A percentile compares a stretch with the other conserved stretches of the same genome.
phyloP scores from a whole-genome alignment of 2,113 vertebrate species.

The Mellivora capensis region DNA sequence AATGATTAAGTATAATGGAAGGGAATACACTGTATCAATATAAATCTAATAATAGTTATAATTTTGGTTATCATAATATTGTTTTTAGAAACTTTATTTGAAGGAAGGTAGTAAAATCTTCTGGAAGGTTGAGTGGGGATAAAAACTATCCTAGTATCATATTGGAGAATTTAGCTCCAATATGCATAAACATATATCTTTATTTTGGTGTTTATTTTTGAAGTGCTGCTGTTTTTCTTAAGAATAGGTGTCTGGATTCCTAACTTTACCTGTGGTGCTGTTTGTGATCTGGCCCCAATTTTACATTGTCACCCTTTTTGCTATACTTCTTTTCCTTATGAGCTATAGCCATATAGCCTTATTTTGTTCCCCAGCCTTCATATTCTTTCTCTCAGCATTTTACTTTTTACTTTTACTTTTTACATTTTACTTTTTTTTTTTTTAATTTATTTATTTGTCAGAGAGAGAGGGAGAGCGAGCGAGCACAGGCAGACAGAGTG shows the following conservation, averaged over 20 bases:
- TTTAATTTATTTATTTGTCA: too few relatives aligned
- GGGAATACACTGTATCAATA: background rate
- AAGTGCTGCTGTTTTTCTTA: background rate
- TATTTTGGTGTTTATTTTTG: background rate
- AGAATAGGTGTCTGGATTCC: background rate
- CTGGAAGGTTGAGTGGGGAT: background rate
- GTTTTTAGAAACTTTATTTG: background rate
- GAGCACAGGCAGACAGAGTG: too few relatives aligned
- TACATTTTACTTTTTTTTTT: too few relatives aligned
- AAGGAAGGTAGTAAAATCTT: constrained; percentile 1
- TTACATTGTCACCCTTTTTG: background rate
- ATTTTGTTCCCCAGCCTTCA: background rate
- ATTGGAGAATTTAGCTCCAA: background rate
- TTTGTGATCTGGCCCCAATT: background rate
- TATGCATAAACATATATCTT: background rate
- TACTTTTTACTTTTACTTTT: background rate
- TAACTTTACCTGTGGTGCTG: background rate
- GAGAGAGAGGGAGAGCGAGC: too few relatives aligned
- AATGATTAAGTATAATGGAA: background rate
- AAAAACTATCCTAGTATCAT: background rate
- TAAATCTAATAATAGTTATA: background rate
- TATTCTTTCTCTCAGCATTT: background rate
- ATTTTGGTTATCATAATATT: constrained; percentile 13
- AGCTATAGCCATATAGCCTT: background rate
- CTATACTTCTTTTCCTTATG: background rate